Evolutionary conservation across 2,888 invertebrate genomes (phyloP), one percentile per base, ranked within the genome.

Genomic region (Polietes domitor): DNA sequence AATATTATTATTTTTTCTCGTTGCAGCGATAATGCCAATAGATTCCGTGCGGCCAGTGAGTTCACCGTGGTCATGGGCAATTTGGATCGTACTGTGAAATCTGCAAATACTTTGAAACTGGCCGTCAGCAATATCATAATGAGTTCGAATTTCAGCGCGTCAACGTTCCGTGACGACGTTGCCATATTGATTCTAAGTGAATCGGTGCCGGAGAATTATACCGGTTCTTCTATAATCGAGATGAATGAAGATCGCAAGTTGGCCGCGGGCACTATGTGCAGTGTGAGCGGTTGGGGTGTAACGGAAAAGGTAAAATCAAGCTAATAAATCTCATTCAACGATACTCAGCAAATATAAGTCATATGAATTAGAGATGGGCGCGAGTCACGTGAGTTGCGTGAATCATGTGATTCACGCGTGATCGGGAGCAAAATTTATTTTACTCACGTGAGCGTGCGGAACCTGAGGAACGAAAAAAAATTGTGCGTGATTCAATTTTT

Each of bases 221-320:
- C 58, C 7, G 61, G 77, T 0, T 84, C 85, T 0, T 73, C 80
- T 17, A 28, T 86, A 5, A 87, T 88, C 82, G 55, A 72, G 3
- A 43, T 89, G n/a, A 87, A 88, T 77, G 70, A 75, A 12, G 58
- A 85, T 21, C 17, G 17, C 0, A 55, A 70, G 41, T 63, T 87
- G n/a, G 5, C 72, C 1, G 85, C 80, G 24, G 85, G 58, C 0
- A 86, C 79, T 10, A 71, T 61, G 0, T 88, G 89, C 10, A 76
- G 85, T 58, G 87, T 87, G 7, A 86, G 87, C 32, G 88, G 89
- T 41, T 89, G 89, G 89, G 88, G 89, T 28, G 21, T 85, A 32
- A 88, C 85, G 1, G 87, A 88, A 84, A 79, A 82, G 12, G 88
- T 88, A 65, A 37, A 7, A 10, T 37, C 1, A 10, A 37, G 4